Percentiles rank a stretch among this genome's conserved stretches.
Conservation (phyloP, 1,140 invertebrate species). For the Aphaenogaster rudis region DNA sequence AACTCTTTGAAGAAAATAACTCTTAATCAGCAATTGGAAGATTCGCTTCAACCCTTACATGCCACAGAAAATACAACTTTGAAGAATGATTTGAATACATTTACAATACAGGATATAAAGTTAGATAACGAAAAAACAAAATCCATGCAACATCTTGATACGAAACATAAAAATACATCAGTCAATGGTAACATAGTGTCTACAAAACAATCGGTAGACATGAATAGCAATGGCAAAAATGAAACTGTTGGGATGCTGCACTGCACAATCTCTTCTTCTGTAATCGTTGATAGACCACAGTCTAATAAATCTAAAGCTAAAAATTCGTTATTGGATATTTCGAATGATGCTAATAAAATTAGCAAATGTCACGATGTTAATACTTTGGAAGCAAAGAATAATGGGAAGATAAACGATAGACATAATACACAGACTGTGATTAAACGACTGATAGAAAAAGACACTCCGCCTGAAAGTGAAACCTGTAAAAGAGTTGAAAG, state of each 20-base stretch:
- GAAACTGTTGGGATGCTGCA: slow-evolving; percentile 18
- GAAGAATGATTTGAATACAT: slow-evolving; percentile 34
- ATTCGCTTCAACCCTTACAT: background rate
- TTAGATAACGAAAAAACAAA: slow-evolving; percentile 35
- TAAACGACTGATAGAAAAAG: slow-evolving; percentile 70
- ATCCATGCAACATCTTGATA: slow-evolving; percentile 11
- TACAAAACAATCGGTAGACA: slow-evolving; percentile 18
- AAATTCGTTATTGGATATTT: slow-evolving; percentile 70
- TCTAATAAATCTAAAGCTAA: slow-evolving; percentile 45
- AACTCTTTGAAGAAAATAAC: slow-evolving; percentile 12
- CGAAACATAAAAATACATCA: slow-evolving; percentile 5
- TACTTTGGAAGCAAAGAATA: slow-evolving; percentile 38
- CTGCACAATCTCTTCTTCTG: slow-evolving; percentile 33
- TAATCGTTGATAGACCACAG: slow-evolving; percentile 38
- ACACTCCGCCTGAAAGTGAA: slow-evolving; percentile 63
- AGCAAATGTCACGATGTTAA: slow-evolving; percentile 59
- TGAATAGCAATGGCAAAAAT: slow-evolving; percentile 50
- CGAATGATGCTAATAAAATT: slow-evolving; percentile 54
- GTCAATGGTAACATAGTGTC: slow-evolving; percentile 12
- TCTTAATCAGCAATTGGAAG: slow-evolving; percentile 53
- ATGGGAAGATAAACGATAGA: slow-evolving; percentile 61
- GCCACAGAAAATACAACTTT: slow-evolving; percentile 23
- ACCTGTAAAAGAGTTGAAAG: slow-evolving; percentile 66
- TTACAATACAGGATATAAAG: background rate
- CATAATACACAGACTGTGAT: slow-evolving; percentile 73